Percentiles rank a stretch among this genome's conserved stretches.
Conservation (phyloP, 2,113 vertebrate genomes). For the Gobio gobio region DNA sequence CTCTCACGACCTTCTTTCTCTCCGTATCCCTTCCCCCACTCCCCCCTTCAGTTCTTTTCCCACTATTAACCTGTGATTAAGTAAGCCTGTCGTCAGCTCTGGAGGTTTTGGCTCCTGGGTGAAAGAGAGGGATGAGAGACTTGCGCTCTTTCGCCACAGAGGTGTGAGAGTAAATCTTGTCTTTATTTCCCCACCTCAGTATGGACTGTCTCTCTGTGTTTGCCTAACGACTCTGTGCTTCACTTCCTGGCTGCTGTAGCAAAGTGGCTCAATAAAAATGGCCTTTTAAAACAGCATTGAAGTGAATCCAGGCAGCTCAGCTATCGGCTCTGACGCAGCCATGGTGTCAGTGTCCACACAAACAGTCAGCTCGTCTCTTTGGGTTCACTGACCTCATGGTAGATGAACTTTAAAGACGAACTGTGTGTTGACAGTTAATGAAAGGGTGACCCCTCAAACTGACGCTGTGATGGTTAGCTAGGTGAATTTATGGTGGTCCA, state of each 20-base stretch:
- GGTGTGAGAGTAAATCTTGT: conserved; percentile 54
- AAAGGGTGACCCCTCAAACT: conserved; percentile 24
- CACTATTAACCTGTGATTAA: conserved; percentile 54
- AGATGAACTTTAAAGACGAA: conserved; percentile 18
- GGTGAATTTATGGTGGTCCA: conserved; percentile 22
- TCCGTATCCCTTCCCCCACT: conserved; percentile 15
- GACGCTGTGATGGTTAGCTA: neutral
- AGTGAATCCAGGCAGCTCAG: conserved; percentile 11
- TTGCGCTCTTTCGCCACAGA: conserved; percentile 40
- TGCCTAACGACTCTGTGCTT: conserved; percentile 34
- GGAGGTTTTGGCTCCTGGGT: conserved; percentile 29
- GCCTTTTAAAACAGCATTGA: conserved; percentile 42
- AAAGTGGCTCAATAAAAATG: conserved; percentile 47
- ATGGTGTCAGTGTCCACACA: conserved; percentile 38
- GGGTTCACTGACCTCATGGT: conserved; percentile 27
- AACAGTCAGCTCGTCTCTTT: conserved; percentile 35
- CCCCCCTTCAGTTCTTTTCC: conserved; percentile 19
- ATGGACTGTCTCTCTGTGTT: conserved; percentile 28
- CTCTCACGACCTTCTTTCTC: conserved; percentile 52
- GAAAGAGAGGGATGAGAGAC: conserved; percentile 35
- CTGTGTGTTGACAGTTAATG: conserved; percentile 31
- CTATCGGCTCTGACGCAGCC: conserved; percentile 29
- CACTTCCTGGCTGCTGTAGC: conserved; percentile 3
- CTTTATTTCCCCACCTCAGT: conserved; percentile 10
- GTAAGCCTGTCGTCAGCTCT: conserved; percentile 43